phyloP scores from a whole-genome alignment of 2,888 invertebrate species.

The Apodemia hepburni region DNA sequence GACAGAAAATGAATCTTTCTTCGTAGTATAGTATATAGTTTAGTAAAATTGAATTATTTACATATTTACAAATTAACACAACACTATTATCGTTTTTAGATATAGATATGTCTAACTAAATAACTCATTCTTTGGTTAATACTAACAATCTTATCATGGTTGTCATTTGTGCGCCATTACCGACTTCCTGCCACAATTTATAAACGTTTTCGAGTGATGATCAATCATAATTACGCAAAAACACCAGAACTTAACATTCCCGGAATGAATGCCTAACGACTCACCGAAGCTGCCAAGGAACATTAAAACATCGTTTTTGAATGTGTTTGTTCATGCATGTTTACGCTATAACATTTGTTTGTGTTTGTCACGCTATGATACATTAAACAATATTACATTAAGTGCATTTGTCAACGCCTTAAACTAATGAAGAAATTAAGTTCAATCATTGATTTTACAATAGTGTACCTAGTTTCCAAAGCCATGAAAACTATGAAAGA shows the following conservation, averaged over 20 bases:
- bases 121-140: constrained; percentile 12
- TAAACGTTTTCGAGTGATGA: constrained; percentile 46
- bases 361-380: constrained; percentile 60
- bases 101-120: constrained; percentile 11
- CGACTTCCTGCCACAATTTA: constrained; percentile 73
- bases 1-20: constrained; percentile 36
- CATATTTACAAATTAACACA: constrained; percentile 3
- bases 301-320: constrained; percentile 53
- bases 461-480: not conserved
- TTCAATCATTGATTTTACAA: not conserved
- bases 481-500: constrained; percentile 3
- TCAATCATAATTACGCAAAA: constrained; percentile 47
- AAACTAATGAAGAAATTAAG: constrained; percentile 12
- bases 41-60: not conserved
- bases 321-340: constrained; percentile 70
- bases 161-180: constrained; percentile 61
- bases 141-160: constrained; percentile 16
- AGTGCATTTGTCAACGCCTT: constrained; percentile 17
- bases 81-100: not conserved
- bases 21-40: constrained; percentile 25
- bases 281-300: constrained; percentile 57
- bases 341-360: constrained; percentile 54
- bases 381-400: constrained; percentile 27
- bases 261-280: constrained; percentile 72
- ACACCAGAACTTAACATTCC: constrained; percentile 59